Percentiles rank a stretch among this genome's conserved stretches.
These are phyloP conservation scores for Acronicta leporina DNA, from an alignment of 2,888 invertebrate genomes.

Conservation along the genomic window DNA sequence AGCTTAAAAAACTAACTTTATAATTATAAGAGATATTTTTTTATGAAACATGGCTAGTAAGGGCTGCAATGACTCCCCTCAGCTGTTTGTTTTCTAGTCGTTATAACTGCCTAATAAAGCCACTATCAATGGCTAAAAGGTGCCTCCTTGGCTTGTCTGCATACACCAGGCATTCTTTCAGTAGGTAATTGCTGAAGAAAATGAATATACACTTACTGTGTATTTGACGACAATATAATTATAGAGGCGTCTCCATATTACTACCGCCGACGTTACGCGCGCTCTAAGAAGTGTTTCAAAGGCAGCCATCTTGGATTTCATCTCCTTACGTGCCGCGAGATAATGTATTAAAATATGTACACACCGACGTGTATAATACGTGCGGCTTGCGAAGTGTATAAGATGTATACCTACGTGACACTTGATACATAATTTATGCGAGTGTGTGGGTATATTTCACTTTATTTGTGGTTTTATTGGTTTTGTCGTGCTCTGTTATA, in stretches of 20 bases:
- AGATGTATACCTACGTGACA: conserved; percentile 36
- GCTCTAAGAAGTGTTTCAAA: conserved; percentile 82
- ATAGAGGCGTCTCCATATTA: conserved; percentile 60
- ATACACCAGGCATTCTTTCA: too few relatives aligned
- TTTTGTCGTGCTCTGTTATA: not conserved
- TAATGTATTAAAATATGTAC: conserved; percentile 82
- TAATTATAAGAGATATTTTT: too few relatives aligned
- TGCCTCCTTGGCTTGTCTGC: too few relatives aligned
- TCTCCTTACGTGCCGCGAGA: conserved; percentile 79
- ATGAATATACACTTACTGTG: too few relatives aligned
- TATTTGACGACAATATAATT: too few relatives aligned
- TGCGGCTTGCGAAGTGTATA: conserved; percentile 37
- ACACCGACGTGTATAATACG: conserved; percentile 44
- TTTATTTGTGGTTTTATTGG: conserved; percentile 40
- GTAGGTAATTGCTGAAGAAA: too few relatives aligned
- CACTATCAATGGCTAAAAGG: too few relatives aligned
- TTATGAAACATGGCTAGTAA: too few relatives aligned
- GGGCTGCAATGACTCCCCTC: too few relatives aligned
- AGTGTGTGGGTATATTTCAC: conserved; percentile 17
- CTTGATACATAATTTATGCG: conserved; percentile 32
- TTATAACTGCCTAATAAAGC: too few relatives aligned
- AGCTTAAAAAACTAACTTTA: too few relatives aligned
- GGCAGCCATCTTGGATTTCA: conserved; percentile 87
- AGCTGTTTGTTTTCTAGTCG: too few relatives aligned
- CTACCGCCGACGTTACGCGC: conserved; percentile 62